phyloP scores from a whole-genome alignment of 2,888 invertebrate species.

The Caenorhabditis sp. region DNA sequence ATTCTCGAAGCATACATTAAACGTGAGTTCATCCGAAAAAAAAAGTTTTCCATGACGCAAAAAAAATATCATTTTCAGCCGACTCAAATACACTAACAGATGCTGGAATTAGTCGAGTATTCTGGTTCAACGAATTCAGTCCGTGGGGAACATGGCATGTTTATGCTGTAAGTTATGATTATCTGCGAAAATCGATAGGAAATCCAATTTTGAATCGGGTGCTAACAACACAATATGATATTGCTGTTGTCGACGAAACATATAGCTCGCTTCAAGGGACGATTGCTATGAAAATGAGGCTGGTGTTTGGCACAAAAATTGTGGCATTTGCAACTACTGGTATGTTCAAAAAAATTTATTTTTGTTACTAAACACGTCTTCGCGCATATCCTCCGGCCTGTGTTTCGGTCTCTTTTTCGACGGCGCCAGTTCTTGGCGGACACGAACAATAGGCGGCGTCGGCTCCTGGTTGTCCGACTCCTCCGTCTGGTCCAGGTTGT shows the following conservation, averaged over 20 bases:
- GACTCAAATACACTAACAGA: constrained; percentile 13
- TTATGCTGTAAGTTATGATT: constrained; percentile 23
- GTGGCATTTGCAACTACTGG: constrained; percentile 45
- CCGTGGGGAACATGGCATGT: constrained; percentile 19
- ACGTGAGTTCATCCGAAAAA: background rate
- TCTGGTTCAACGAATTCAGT: constrained; percentile 37
- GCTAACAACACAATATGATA: constrained; percentile 27
- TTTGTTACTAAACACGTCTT: background rate
- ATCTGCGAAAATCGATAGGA: constrained; percentile 13
- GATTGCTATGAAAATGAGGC: constrained; percentile 37
- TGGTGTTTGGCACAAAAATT: constrained; percentile 35
- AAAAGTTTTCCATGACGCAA: background rate
- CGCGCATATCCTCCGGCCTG: constrained; percentile 22
- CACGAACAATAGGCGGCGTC: constrained; percentile 42
- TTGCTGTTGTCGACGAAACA: constrained; percentile 43
- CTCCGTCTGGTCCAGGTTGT: constrained; percentile 46
- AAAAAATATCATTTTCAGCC: constrained; percentile 5
- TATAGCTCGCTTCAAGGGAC: constrained; percentile 38
- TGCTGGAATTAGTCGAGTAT: constrained; percentile 15
- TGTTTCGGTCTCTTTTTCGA: constrained; percentile 22
- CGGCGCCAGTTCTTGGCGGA: constrained; percentile 38
- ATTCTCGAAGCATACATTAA: constrained; percentile 8
- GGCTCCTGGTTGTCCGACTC: constrained; percentile 41
- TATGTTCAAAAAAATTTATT: constrained; percentile 12
- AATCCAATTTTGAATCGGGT: constrained; percentile 19